Percentiles rank a stretch among this genome's conserved stretches.
phyloP scores from a whole-genome alignment of 2,113 vertebrate species.

The Planiliza haematocheilus region DNA sequence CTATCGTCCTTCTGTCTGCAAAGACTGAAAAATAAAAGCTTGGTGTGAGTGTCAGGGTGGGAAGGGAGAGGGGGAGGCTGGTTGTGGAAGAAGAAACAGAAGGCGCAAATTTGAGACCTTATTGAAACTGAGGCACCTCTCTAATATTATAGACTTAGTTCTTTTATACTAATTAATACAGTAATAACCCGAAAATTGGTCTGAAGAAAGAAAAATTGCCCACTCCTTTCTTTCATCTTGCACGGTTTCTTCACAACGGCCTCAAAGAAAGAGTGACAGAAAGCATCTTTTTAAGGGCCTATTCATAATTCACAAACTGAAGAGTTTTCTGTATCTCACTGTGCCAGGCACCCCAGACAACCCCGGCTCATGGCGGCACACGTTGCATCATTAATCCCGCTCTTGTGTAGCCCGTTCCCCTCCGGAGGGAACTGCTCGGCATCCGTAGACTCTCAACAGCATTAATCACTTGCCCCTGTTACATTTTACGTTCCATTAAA shows the following conservation, averaged over 20 bases:
- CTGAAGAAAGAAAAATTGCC: conserved; percentile 1
- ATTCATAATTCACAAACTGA: conserved; percentile 48
- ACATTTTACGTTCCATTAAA: conserved; percentile 47
- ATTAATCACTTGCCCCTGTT: conserved; percentile 51
- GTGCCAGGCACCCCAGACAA: conserved; percentile 18
- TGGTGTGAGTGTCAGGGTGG: background rate
- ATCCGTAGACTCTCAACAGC: conserved; percentile 19
- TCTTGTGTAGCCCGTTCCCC: conserved; percentile 51
- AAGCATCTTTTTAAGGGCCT: background rate
- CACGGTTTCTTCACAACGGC: conserved; percentile 4
- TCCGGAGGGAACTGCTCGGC: conserved; percentile 17
- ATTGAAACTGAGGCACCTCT: background rate
- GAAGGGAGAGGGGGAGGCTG: background rate
- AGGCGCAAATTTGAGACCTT: background rate
- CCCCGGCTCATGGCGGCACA: conserved; percentile 12
- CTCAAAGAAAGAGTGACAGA: background rate
- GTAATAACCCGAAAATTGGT: background rate
- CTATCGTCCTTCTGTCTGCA: background rate
- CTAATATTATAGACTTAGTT: background rate
- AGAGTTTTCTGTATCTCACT: conserved; percentile 9
- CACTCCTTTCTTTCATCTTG: background rate
- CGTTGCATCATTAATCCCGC: conserved; percentile 53
- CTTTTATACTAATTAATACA: conserved; percentile 7
- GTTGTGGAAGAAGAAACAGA: background rate
- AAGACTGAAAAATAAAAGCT: conserved; percentile 16